Conservation (phyloP, 2,113 vertebrate genomes). For the Syngnathoides biaculeatus region DNA sequence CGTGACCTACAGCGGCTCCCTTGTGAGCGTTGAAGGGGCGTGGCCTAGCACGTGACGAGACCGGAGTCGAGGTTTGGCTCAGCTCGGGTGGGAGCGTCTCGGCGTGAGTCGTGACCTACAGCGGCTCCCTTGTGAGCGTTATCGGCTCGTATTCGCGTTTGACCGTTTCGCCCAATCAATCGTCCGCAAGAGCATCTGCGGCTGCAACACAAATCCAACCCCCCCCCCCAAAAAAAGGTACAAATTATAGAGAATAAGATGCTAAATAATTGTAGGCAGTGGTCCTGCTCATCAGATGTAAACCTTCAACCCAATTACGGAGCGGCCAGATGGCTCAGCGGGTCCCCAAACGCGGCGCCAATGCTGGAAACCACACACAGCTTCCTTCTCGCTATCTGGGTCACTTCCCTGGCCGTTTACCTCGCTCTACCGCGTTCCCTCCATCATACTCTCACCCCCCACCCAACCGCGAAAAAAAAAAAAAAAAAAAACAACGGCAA, state of each 20-base stretch:
- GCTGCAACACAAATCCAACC: too few species aligned
- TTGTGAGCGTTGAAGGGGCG: too few species aligned
- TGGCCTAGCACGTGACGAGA: too few species aligned
- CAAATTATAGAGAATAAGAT: not conserved
- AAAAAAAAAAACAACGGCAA: not conserved
- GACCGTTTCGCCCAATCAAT: too few species aligned
- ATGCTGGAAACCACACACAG: conserved; percentile 44
- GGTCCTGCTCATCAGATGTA: conserved; percentile 51
- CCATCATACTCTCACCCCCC: conserved; percentile 29
- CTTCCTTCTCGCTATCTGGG: conserved; percentile 49
- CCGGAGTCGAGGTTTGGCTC: too few species aligned
- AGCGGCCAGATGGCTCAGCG: conserved; percentile 70
- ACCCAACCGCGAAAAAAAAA: not conserved
- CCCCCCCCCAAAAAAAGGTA: not conserved
- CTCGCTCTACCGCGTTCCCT: conserved; percentile 32
- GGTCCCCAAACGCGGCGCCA: conserved; percentile 52
- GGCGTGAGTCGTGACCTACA: too few species aligned
- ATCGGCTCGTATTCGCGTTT: too few species aligned
- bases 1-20: too few species aligned
- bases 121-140: too few species aligned
- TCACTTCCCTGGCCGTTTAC: conserved; percentile 46
- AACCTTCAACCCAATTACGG: conserved; percentile 75
- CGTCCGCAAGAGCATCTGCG: too few species aligned
- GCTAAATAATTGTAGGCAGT: not conserved
- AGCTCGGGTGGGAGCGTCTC: too few species aligned